Percentiles rank a stretch among this genome's conserved stretches.
Evolutionary conservation across 2,888 invertebrate species (phyloP).

Genomic region (Hyposoter didymator): DNA sequence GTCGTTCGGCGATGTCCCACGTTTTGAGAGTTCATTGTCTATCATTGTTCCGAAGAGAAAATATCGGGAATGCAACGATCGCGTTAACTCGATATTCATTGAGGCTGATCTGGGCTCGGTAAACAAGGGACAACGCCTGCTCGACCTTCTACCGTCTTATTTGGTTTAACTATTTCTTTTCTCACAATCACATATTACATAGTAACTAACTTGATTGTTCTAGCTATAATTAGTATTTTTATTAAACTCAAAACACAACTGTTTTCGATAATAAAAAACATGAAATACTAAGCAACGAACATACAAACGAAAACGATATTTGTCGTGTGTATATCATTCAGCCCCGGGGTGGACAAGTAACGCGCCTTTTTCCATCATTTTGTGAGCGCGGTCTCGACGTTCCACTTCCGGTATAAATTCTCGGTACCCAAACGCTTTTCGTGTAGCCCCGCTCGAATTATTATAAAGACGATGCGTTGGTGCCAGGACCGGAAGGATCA

Average conservation of each 20-base stretch:
- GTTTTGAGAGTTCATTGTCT: constrained; percentile 34
- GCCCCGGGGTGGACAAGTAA: constrained; percentile 84
- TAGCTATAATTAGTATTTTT: constrained; percentile 84
- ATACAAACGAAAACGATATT: constrained; percentile 78
- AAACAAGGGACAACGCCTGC: constrained; percentile 75
- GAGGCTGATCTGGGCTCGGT: constrained; percentile 72
- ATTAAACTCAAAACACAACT: constrained; percentile 69
- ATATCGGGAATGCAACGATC: neutral
- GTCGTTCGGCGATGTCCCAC: constrained; percentile 36
- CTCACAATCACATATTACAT: constrained; percentile 81
- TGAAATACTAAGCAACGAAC: constrained; percentile 48
- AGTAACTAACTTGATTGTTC: constrained; percentile 84
- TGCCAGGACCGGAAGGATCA: constrained; percentile 37
- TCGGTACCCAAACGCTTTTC: constrained; percentile 1
- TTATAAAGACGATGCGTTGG: neutral
- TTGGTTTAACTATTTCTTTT: constrained; percentile 79
- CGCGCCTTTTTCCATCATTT: constrained; percentile 71
- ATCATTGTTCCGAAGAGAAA: neutral
- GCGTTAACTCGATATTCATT: neutral
- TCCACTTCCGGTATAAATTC: constrained; percentile 20
- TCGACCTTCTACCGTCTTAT: constrained; percentile 75
- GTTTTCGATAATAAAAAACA: constrained; percentile 37
- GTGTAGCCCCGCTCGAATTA: constrained; percentile 1
- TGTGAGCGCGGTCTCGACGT: constrained; percentile 42
- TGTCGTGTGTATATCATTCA: constrained; percentile 84